Conservation (phyloP, 1,140 invertebrate species). For the Apis dorsata region DNA sequence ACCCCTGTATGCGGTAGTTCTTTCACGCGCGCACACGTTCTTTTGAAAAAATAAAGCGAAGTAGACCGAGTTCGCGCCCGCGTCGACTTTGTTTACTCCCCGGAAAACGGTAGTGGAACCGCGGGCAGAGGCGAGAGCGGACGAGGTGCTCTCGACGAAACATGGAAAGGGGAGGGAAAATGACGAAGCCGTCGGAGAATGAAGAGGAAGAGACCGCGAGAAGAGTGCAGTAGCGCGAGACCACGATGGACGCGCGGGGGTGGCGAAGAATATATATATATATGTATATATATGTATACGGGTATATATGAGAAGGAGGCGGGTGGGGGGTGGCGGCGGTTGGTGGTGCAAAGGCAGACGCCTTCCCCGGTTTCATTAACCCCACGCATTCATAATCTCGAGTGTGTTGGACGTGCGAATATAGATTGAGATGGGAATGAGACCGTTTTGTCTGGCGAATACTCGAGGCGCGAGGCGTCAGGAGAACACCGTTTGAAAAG, state of each 20-base stretch:
- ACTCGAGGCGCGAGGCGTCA: constrained; percentile 69
- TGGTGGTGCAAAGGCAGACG: constrained; percentile 75
- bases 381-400: constrained; percentile 78
- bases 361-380: constrained; percentile 78
- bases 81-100: constrained; percentile 53
- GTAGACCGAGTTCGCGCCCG: constrained; percentile 45
- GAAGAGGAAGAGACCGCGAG: constrained; percentile 28
- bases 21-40: constrained; percentile 37
- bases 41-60: constrained; percentile 61
- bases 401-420: constrained; percentile 78
- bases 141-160: constrained; percentile 15
- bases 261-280: background rate
- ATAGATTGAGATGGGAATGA: constrained; percentile 79
- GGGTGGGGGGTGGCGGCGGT: constrained; percentile 35
- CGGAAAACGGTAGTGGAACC: constrained; percentile 28
- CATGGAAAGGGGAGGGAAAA: constrained; percentile 5
- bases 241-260: background rate
- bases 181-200: constrained; percentile 37
- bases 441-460: constrained; percentile 73
- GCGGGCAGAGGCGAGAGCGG: constrained; percentile 23
- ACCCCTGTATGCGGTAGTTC: constrained; percentile 4
- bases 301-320: background rate
- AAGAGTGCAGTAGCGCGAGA: constrained; percentile 16
- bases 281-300: too few relatives aligned
- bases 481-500: constrained; percentile 61